Evolutionary conservation across 1,140 invertebrate species (phyloP).

Genomic region (Vanessa atalanta): DNA sequence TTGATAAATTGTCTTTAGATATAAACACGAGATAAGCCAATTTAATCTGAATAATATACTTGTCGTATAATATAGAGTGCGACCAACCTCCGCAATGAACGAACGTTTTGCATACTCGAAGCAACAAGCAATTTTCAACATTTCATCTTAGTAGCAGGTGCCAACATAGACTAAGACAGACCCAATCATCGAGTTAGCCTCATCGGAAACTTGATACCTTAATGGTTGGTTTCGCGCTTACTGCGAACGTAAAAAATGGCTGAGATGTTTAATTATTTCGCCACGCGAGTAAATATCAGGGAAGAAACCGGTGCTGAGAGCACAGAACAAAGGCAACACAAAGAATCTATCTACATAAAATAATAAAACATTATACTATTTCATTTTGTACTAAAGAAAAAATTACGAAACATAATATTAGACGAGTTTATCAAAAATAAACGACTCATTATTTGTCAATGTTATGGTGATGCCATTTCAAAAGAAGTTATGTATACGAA

Average conservation of each 20-base stretch:
- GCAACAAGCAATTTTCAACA: conserved; percentile 30
- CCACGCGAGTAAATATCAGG: conserved; percentile 63
- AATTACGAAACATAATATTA: background rate
- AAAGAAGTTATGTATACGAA: background rate
- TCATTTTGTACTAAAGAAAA: background rate
- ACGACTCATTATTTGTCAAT: background rate
- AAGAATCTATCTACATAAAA: background rate
- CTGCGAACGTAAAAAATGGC: conserved; percentile 63
- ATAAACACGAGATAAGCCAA: background rate
- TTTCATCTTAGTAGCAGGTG: conserved; percentile 50
- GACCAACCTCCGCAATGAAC: conserved; percentile 15
- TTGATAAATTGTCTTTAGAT: background rate
- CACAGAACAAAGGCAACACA: background rate
- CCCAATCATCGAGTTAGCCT: conserved; percentile 73
- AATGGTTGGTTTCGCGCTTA: conserved; percentile 64
- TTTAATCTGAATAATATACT: conserved; percentile 5
- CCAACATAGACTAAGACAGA: conserved; percentile 53
- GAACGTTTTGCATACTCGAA: conserved; percentile 29
- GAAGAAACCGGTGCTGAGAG: conserved; percentile 16
- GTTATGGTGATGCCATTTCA: background rate
- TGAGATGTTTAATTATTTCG: conserved; percentile 63
- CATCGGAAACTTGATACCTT: conserved; percentile 68
- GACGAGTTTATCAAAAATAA: background rate
- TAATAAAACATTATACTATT: background rate
- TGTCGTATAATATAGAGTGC: background rate